phyloP scores from a whole-genome alignment of 1,140 invertebrate species.

The Hormaphis cornu region DNA sequence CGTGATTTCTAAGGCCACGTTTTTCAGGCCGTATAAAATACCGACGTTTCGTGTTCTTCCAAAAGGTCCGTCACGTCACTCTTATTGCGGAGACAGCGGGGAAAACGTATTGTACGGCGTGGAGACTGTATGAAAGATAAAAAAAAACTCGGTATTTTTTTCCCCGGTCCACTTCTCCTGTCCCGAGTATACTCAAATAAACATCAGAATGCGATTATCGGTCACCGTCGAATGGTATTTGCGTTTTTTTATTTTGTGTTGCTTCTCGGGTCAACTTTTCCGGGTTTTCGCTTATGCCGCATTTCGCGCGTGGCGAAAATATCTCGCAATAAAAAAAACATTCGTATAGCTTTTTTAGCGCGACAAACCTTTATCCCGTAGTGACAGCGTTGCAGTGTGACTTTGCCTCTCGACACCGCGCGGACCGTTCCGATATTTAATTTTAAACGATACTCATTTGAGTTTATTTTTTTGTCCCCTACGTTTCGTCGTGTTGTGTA shows the following conservation, averaged over 20 bases:
- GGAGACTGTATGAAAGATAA: neutral
- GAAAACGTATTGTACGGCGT: no score
- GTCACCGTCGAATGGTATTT: neutral
- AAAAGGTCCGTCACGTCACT: no score
- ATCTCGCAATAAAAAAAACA: neutral
- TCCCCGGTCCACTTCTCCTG: no score
- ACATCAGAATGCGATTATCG: conserved; percentile 1
- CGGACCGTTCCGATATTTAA: neutral
- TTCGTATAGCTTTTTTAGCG: neutral
- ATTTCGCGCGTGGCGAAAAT: neutral
- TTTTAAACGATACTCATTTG: no score
- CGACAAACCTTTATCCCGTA: neutral
- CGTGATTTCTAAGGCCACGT: no score
- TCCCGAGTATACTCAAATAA: neutral
- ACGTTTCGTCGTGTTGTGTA: no score
- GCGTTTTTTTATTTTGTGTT: neutral
- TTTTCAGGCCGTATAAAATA: no score
- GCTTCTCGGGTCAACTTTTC: neutral
- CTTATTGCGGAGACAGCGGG: no score
- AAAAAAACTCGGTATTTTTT: conserved; percentile 4
- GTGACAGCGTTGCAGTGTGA: neutral
- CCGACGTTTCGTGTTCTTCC: no score
- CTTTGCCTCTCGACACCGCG: neutral
- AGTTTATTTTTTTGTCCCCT: no score
- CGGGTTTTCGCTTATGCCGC: neutral